Conservation (phyloP, 1,140 invertebrate species). For the Bathynomus jamesi region DNA sequence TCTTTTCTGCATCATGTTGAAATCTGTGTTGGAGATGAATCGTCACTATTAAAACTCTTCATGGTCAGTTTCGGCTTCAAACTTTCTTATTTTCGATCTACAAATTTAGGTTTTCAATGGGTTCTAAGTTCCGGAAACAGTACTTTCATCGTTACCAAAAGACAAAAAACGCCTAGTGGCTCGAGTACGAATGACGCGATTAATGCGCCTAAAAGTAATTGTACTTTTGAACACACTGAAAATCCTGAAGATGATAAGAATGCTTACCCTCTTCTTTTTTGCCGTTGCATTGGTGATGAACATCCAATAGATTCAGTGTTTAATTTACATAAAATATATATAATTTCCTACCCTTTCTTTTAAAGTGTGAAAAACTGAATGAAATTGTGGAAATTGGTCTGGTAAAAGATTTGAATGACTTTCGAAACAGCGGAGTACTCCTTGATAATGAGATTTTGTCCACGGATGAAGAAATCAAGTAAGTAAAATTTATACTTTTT, state of each 20-base stretch:
- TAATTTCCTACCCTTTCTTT: not conserved
- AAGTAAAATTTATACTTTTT: too few species aligned
- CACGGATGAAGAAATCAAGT: too few species aligned
- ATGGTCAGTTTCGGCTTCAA: constrained; percentile 42
- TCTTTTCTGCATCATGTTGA: constrained; percentile 47
- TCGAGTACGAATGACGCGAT: not conserved
- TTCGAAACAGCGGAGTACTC: not conserved
- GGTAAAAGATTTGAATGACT: not conserved
- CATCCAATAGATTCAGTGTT: constrained; percentile 44
- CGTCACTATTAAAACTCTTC: constrained; percentile 38
- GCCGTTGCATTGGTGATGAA: constrained; percentile 22
- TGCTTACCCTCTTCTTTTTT: constrained; percentile 36
- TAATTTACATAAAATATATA: not conserved
- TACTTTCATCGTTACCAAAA: constrained; percentile 44
- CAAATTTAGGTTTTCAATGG: constrained; percentile 40
- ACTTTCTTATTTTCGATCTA: constrained; percentile 40
- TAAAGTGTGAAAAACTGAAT: not conserved
- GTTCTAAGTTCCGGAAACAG: constrained; percentile 42
- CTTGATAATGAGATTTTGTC: too few species aligned
- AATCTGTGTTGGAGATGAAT: constrained; percentile 43
- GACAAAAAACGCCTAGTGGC: not conserved
- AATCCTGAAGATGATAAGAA: too few species aligned
- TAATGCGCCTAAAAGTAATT: too few species aligned
- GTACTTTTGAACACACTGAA: constrained; percentile 10
- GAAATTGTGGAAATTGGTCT: not conserved